Evolutionary conservation across 2,797 vertebrate genomes (phyloP), one percentile per base, ranked within the genome.

Genomic region (Xenentodon cancila): DNA sequence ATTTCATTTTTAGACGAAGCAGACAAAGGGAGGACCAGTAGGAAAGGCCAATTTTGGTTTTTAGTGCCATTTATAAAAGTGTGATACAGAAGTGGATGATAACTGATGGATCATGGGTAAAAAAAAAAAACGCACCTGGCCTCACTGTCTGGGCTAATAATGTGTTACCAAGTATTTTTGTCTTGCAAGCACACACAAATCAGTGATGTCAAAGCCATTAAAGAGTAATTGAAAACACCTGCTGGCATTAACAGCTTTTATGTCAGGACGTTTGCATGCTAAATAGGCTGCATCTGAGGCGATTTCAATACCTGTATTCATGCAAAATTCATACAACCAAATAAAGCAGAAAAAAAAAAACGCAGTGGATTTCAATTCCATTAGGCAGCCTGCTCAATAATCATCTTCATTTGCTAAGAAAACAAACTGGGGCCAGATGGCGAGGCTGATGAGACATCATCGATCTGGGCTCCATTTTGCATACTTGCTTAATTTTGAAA

Each of bases 381-480:
- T 91, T 89, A 89, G 84, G 80, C 72, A 60, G 68, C 71, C 53
- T 87, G 89, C 79, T 86, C 85, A 84, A 88, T 93, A 90, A 92
- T 91, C 89, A 90, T 84, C 82, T 89, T 92, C 71, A 92, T 93
- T 93, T 90, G 81, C 87, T 92, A 85, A 89, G 87, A 89, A 91
- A 92, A 92, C 87, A 92, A 91, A 92, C 85, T 71, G 72, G 68
- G 73, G 80, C 89, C 92, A 94, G 92, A 94, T 94, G 93, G 92
- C 30, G 47, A 78, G 60, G 85, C 82, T 86, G 85, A 88, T 79
- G 79, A 89, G 81, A 42, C 81, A 61, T 89, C 90, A 93, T 93
- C 88, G 86, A 93, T 93, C 92, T 89, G 46, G 57, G 69, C 82
- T 92, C 91, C 87, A 89, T 74, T 69, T 84, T 70, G 84, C 61